Percentiles rank a stretch among this genome's conserved stretches.
phyloP scores from a whole-genome alignment of 1,140 invertebrate species.

The Lutraria rhynchaena region DNA sequence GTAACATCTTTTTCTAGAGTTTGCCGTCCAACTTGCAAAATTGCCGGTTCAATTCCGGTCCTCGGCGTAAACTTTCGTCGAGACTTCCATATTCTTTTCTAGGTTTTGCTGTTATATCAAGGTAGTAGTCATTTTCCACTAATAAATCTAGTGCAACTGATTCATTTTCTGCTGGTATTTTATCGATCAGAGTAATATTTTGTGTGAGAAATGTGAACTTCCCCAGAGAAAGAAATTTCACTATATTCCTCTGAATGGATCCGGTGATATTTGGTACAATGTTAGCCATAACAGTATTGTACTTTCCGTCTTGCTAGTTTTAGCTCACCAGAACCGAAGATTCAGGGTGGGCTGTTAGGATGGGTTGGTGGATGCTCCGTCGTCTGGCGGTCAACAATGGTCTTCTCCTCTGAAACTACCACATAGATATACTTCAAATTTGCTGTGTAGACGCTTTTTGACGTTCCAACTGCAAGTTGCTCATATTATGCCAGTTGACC shows the following conservation, averaged over 20 bases:
- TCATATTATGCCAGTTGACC: too few species aligned
- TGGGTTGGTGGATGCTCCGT: too few species aligned
- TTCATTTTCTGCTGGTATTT: slow-evolving; percentile 6
- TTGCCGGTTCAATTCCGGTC: slow-evolving; percentile 21
- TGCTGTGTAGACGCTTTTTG: too few species aligned
- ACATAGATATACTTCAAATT: background rate
- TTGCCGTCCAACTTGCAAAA: slow-evolving; percentile 25
- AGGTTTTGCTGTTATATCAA: slow-evolving; percentile 10
- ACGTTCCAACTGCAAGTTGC: too few species aligned
- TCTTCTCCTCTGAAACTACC: too few species aligned
- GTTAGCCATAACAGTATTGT: slow-evolving; percentile 26
- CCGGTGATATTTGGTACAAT: slow-evolving; percentile 23
- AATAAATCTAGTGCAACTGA: background rate
- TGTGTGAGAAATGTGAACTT: slow-evolving; percentile 6
- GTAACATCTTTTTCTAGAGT: slow-evolving; percentile 17
- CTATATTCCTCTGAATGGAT: background rate
- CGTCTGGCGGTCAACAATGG: too few species aligned
- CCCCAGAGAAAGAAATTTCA: background rate
- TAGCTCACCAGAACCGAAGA: too few species aligned
- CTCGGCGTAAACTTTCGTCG: slow-evolving; percentile 2
- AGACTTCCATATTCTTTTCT: slow-evolving; percentile 8
- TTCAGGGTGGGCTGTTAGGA: too few species aligned
- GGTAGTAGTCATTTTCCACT: slow-evolving; percentile 35
- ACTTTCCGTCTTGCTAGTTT: background rate
- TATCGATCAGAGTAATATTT: slow-evolving; percentile 3